Evolutionary conservation across 2,797 vertebrate species (phyloP).

Genomic region (Limosa lapponica): DNA sequence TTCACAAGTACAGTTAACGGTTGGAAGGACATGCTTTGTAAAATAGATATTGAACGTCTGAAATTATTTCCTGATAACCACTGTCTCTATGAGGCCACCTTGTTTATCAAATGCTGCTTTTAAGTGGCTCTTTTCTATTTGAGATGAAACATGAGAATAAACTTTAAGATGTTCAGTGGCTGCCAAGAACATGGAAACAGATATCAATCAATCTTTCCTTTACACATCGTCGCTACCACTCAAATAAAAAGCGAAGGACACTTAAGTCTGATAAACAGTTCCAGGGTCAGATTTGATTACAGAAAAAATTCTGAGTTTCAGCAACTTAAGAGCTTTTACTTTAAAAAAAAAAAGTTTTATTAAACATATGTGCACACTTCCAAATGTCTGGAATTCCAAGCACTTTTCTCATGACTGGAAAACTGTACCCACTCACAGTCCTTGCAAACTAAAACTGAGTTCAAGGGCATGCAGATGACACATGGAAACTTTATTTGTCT

Average conservation of each 20-base stretch:
- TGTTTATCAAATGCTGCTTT: neutral
- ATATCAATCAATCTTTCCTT: neutral
- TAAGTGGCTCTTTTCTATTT: neutral
- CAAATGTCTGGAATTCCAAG: conserved; percentile 3
- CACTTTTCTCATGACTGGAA: neutral
- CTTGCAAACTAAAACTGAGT: neutral
- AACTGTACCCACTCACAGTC: neutral
- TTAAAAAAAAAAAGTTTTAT: neutral
- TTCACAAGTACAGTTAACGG: neutral
- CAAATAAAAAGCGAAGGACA: neutral
- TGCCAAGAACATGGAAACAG: neutral
- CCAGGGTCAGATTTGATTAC: neutral
- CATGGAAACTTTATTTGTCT: neutral
- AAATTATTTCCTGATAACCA: neutral
- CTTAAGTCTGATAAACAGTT: neutral
- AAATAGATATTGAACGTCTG: neutral
- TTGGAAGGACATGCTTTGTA: neutral
- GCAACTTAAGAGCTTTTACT: neutral
- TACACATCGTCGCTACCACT: neutral
- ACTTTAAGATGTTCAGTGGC: neutral
- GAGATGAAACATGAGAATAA: neutral
- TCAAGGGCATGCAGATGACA: conserved; percentile 15
- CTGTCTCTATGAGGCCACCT: accelerated
- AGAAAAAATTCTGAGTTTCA: neutral
- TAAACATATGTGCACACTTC: neutral